These are phyloP conservation scores for Chironomus striatipennis DNA, from an alignment of 1,140 invertebrate genomes.

Conservation along the genomic window DNA sequence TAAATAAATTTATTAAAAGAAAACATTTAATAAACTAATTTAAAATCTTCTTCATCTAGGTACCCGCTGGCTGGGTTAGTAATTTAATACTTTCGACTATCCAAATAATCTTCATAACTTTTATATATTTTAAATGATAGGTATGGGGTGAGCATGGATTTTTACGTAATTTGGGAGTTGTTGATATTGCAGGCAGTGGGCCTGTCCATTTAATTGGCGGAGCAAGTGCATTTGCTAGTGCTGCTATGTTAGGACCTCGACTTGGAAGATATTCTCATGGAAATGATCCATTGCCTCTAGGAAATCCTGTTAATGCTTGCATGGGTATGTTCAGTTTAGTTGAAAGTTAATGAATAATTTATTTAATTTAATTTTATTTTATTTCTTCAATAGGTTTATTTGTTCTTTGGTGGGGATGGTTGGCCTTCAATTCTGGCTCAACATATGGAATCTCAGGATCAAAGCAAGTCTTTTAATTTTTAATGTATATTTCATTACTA, in stretches of 20 bases:
- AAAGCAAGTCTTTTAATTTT: conserved; percentile 42
- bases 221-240: conserved; percentile 71
- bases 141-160: conserved; percentile 80
- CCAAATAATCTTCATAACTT: no score
- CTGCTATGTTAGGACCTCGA: conserved; percentile 81
- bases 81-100: no score
- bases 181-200: conserved; percentile 87
- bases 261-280: conserved; percentile 77
- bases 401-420: conserved; percentile 90
- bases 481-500: neutral
- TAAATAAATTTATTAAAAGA: no score
- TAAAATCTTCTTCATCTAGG: no score
- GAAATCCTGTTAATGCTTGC: conserved; percentile 82
- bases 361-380: conserved; percentile 2
- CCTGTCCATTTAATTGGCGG: conserved; percentile 81
- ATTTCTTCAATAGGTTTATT: conserved; percentile 44
- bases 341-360: neutral
- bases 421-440: conserved; percentile 89
- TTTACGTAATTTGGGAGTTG: conserved; percentile 65
- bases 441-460: conserved; percentile 62
- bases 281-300: conserved; percentile 63
- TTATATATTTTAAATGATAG: no score
- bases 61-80: conserved; percentile 90
- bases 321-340: conserved; percentile 54
- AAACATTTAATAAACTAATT: no score